phyloP scores from a whole-genome alignment of 2,888 invertebrate species.

The Stenchaetothrips biformis region DNA sequence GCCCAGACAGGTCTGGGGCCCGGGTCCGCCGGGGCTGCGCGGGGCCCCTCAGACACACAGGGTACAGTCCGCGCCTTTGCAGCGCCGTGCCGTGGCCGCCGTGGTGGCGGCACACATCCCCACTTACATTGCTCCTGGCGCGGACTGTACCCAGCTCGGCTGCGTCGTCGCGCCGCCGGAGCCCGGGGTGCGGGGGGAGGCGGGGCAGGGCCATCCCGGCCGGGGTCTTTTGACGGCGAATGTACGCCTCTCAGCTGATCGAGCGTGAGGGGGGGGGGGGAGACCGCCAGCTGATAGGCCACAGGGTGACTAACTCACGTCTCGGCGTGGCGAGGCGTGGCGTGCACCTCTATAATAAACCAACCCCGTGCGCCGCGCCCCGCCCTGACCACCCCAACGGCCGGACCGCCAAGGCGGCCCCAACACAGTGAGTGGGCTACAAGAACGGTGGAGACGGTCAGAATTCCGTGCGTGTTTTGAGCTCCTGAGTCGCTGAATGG shows the following conservation, averaged over 20 bases:
- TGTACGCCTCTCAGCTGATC: background rate
- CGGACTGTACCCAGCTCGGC: conserved; percentile 42
- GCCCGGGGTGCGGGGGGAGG: too few relatives aligned
- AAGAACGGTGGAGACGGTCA: too few relatives aligned
- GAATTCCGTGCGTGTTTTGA: too few relatives aligned
- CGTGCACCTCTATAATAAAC: background rate
- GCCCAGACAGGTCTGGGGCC: conserved; percentile 21
- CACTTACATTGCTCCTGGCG: conserved; percentile 35
- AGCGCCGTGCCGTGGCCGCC: conserved; percentile 4
- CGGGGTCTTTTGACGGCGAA: background rate
- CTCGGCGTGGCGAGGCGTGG: background rate
- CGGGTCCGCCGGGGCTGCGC: conserved; percentile 1
- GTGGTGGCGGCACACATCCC: conserved; percentile 17
- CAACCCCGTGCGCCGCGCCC: conserved; percentile 17
- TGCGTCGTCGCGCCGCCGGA: background rate
- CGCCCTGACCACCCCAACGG: too few relatives aligned
- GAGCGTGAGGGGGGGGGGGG: conserved; percentile 41
- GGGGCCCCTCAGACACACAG: background rate
- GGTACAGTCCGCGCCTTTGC: conserved; percentile 15
- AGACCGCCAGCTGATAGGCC: conserved; percentile 45
- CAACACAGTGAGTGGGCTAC: too few relatives aligned
- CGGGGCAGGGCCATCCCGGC: background rate
- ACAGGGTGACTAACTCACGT: background rate
- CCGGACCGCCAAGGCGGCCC: too few relatives aligned
- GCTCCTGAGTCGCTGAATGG: too few relatives aligned